Base-by-base conservation (phyloP, 2,888 invertebrate genomes). In the Helobdella robusta region DNA sequence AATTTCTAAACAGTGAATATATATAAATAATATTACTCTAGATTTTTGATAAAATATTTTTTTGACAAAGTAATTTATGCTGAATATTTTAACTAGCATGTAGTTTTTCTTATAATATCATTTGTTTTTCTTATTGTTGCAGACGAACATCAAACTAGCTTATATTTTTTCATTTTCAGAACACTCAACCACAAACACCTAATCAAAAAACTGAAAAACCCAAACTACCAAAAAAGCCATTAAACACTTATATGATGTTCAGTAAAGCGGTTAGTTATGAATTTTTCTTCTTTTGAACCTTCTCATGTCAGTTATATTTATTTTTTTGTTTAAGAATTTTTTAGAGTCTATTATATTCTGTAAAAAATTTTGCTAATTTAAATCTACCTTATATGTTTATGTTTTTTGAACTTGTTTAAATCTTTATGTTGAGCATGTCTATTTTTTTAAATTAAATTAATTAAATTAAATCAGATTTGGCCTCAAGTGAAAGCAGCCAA, bases 261-360 rank as follows among this genome's bases (percentile, higher is more conserved):
- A 71, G 71, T 61, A 71, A 71, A 59, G 67, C 71, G 36, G 71
- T 71, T 58, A 70, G 70, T 71, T n/a, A n/a, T n/a, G n/a, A n/a
- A n/a, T n/a, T n/a, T n/a, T n/a, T n/a, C n/a, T n/a, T n/a, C n/a
- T n/a, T n/a, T n/a, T n/a, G n/a, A 56, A n/a, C 18, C 56, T 56
- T 25, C 20, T 56, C n/a, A n/a, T 40, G n/a, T 11, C 11, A n/a
- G 44, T 40, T 40, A 15, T 11, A 15, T 40, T 40, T n/a, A 15
- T 15, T 15, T 40, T 40, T 40, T 40, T 40, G 44, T 40, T 40
- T n/a, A n/a, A n/a, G n/a, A n/a, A n/a, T n/a, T n/a, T n/a, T n/a
- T n/a, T n/a, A n/a, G n/a, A n/a, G n/a, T n/a, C n/a, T n/a, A n/a
- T n/a, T n/a, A n/a, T n/a, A n/a, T n/a, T n/a, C n/a, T n/a, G n/a